A percentile compares a stretch with the other conserved stretches of the same genome.
Evolutionary conservation across 2,888 invertebrate species (phyloP).

Genomic region (Plutella xylostella): DNA sequence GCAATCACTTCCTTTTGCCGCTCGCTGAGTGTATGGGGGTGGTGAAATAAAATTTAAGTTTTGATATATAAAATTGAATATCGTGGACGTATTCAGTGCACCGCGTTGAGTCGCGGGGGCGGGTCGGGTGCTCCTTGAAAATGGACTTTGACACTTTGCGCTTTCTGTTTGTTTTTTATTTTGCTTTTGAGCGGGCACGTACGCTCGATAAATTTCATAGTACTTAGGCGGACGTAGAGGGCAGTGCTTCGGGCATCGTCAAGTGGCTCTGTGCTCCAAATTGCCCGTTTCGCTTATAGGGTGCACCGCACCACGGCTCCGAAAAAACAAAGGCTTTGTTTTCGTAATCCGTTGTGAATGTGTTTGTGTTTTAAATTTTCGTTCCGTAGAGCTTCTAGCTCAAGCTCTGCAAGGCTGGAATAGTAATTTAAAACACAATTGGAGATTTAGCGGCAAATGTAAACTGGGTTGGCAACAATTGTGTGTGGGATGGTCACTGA

Average conservation of each 20-base stretch:
- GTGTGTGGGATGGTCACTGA: too few relatives aligned
- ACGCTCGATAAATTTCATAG: constrained; percentile 15
- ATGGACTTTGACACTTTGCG: constrained; percentile 44
- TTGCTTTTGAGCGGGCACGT: constrained; percentile 12
- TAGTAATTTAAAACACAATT: too few relatives aligned
- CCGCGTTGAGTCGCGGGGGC: constrained; percentile 1
- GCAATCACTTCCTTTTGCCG: constrained; percentile 4
- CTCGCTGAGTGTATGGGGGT: background rate
- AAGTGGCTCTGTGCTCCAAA: too few relatives aligned
- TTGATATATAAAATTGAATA: constrained; percentile 14
- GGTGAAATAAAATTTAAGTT: constrained; percentile 13
- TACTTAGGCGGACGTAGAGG: constrained; percentile 27
- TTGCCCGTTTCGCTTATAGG: too few relatives aligned
- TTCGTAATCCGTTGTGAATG: too few relatives aligned
- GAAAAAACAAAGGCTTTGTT: too few relatives aligned
- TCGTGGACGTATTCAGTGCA: constrained; percentile 10
- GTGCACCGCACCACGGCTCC: too few relatives aligned
- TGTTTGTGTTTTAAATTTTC: too few relatives aligned
- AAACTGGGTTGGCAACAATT: too few relatives aligned
- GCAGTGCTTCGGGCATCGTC: constrained; percentile 27
- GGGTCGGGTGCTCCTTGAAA: constrained; percentile 19
- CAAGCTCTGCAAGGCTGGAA: too few relatives aligned
- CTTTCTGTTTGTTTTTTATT: constrained; percentile 36
- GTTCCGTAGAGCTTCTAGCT: too few relatives aligned
- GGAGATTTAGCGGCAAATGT: too few relatives aligned